Evolutionary conservation across 2,797 vertebrate species (phyloP), one percentile per base, ranked within the genome.

Genomic region (Gadopsis bispinosus): DNA sequence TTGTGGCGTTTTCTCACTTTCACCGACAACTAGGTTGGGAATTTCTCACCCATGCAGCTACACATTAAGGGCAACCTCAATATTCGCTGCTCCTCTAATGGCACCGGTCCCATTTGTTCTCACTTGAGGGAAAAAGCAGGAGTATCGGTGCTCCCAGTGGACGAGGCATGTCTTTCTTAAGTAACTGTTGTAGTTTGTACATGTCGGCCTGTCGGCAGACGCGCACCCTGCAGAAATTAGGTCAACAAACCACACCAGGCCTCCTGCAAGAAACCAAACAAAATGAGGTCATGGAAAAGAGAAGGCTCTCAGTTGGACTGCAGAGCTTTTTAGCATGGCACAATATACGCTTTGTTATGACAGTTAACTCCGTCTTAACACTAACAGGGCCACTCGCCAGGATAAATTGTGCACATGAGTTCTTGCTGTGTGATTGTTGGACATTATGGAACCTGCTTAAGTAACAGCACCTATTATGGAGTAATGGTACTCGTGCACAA

Each of bases 281-380:
- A 94, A 93, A 93, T 90, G 88, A 93, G 93, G 90, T 94, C 88
- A 92, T 90, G 93, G 93, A 94, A 94, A 94, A 91, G 76, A 77
- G 71, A 51, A 71, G 75, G 72, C 81, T 85, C 87, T 91, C 85
- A 71, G 83, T 87, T 92, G 89, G 92, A 84, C 90, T 85, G 85
- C 80, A 53, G 71, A 89, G 85, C 80, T 91, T 92, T 93, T 94
- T 91, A 92, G 79, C 83, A 86, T 91, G 91, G 88, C 83, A 92
- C 84, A 80, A 93, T 92, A 85, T 91, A 91, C 48, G 81, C 80
- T 87, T 83, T 94, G 94, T 94, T 93, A 90, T 92, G 93, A 93
- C 91, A 87, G 88, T 73, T 83, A 80, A 77, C 65, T 85, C 75
- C 0, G 37, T 75, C 85, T 77, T 17, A 91, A 90, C 82, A 90